Percentiles rank a stretch among this genome's conserved stretches.
Evolutionary conservation across 2,888 invertebrate species (phyloP).

Genomic region (Odontothrips loti): DNA sequence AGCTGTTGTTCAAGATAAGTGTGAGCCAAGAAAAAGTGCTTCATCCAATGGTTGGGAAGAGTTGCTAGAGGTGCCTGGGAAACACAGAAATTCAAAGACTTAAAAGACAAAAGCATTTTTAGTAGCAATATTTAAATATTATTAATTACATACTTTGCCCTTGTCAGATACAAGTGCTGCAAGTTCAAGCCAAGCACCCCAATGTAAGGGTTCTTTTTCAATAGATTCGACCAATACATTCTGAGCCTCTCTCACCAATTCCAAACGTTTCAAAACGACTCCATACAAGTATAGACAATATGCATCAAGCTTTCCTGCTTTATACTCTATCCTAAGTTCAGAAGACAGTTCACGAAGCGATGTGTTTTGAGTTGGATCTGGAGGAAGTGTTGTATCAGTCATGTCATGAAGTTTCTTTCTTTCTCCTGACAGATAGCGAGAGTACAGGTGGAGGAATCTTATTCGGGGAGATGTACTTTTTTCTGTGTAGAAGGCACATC

Average conservation of each 20-base stretch:
- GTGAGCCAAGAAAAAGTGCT: constrained; percentile 85
- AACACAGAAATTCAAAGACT: neutral
- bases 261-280: constrained; percentile 80
- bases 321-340: constrained; percentile 56
- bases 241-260: constrained; percentile 71
- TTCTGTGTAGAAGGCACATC: constrained; percentile 75
- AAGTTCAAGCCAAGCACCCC: constrained; percentile 94
- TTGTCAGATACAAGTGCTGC: constrained; percentile 78
- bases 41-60: constrained; percentile 88
- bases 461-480: constrained; percentile 66
- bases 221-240: constrained; percentile 75
- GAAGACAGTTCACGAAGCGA: constrained; percentile 54
- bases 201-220: constrained; percentile 74
- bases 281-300: constrained; percentile 87
- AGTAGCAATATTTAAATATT: no score
- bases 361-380: constrained; percentile 53
- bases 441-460: constrained; percentile 79
- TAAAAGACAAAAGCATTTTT: no score
- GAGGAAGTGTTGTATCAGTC: constrained; percentile 60
- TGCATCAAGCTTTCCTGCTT: constrained; percentile 69
- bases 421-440: constrained; percentile 82
- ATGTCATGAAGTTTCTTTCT: constrained; percentile 83
- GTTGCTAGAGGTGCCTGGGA: constrained; percentile 32
- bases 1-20: constrained; percentile 84
- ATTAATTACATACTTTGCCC: constrained; percentile 60